Evolutionary conservation across 2,888 invertebrate genomes (phyloP).

Genomic region (Orthonevra nobilis): DNA sequence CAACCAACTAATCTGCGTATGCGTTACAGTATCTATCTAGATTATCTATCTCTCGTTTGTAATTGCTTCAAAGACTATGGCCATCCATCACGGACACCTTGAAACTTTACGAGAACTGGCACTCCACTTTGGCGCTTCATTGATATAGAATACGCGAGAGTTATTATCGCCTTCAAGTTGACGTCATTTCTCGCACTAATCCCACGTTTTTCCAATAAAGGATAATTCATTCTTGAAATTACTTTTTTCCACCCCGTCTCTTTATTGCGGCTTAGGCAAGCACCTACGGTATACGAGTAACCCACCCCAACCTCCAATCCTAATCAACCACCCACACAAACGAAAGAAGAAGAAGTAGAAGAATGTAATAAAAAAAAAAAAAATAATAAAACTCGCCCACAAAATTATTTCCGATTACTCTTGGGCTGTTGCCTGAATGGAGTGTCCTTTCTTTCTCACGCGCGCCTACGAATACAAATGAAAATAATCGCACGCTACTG

Average conservation of each 20-base stretch:
- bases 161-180: slow-evolving; percentile 24
- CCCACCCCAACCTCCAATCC: no score
- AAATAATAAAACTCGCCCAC: slow-evolving; percentile 27
- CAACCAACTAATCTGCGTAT: no score
- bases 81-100: slow-evolving; percentile 19
- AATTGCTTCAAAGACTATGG: no score
- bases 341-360: slow-evolving; percentile 29
- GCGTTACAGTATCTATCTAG: no score
- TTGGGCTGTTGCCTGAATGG: slow-evolving; percentile 29
- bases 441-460: slow-evolving; percentile 50
- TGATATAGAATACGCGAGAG: slow-evolving; percentile 37
- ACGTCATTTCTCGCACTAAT: slow-evolving; percentile 51
- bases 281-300: not conserved
- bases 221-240: slow-evolving; percentile 62
- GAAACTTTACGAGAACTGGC: no score
- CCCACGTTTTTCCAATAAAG: slow-evolving; percentile 59
- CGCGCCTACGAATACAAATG: slow-evolving; percentile 39
- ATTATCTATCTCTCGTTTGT: no score
- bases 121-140: slow-evolving; percentile 33
- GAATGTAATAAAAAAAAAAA: slow-evolving; percentile 8
- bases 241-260: slow-evolving; percentile 4
- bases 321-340: slow-evolving; percentile 33
- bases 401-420: slow-evolving; percentile 66
- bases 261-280: slow-evolving; percentile 3
- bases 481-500: slow-evolving; percentile 5